Percentiles rank a stretch among this genome's conserved stretches.
These are phyloP conservation scores for Cephus runcator DNA, from an alignment of 2,888 invertebrate species.

Conservation along the genomic window DNA sequence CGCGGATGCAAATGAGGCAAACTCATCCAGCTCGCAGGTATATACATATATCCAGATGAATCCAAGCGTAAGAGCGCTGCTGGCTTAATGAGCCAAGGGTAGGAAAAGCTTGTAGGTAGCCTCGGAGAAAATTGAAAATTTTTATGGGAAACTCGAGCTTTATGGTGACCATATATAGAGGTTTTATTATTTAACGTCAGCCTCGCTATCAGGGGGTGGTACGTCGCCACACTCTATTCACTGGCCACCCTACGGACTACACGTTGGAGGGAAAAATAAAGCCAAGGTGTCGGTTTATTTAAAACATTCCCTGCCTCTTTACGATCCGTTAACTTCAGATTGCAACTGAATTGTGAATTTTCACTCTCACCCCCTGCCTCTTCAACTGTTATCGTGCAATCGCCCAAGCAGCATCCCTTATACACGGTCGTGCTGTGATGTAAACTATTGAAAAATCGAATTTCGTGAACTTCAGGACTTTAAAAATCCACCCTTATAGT, in stretches of 20 bases:
- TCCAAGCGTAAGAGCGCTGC: neutral
- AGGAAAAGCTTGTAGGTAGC: neutral
- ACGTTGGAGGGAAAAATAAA: neutral
- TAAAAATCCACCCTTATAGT: neutral
- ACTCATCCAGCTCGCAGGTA: neutral
- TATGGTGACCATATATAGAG: neutral
- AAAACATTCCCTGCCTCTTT: neutral
- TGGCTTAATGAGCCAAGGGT: neutral
- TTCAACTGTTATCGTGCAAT: neutral
- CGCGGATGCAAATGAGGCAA: neutral
- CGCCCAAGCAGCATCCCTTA: neutral
- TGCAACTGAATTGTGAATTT: neutral
- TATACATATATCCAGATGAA: neutral
- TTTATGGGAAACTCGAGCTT: neutral
- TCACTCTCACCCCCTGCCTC: neutral
- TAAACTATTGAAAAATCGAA: neutral
- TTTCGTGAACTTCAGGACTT: neutral
- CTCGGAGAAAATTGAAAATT: constrained; percentile 16
- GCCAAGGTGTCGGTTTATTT: neutral
- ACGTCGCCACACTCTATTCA: neutral
- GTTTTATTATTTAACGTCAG: constrained; percentile 7
- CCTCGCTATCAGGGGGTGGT: neutral
- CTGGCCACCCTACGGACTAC: neutral
- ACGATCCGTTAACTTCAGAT: neutral
- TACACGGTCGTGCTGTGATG: neutral